Base-by-base conservation (phyloP, 2,888 invertebrate genomes). In the Allygus modestus region DNA sequence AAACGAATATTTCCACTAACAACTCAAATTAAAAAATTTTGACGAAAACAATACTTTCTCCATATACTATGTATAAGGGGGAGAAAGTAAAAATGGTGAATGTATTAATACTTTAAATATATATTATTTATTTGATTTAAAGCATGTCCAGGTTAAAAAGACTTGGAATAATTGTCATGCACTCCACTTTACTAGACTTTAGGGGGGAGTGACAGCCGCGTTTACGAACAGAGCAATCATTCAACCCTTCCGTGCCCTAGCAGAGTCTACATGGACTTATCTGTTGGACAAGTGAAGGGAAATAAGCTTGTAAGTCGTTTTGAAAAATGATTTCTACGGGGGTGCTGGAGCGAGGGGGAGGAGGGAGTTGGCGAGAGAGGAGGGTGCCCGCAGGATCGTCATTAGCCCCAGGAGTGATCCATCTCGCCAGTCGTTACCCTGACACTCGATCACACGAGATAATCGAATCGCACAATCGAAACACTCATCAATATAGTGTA, bases 251-350 rank as follows among this genome's bases (percentile, higher is more conserved):
- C 54, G 54, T 23, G 54, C 54, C 54, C 23, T 5, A 51, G 7
- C 46, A 17, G 46, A 17, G 23, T 23, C 9, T 54, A 54, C 20
- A 54, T 20, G 54, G 54, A 54, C 20, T 54, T 33, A 31, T 69
- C 37, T 71, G 41, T 41, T 41, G n/a, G 71, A 69, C 69, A 71
- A 71, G 37, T 71, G 33, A 37, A 71, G 41, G 73, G 58, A 75
- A 73, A 75, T 73, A 82, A 65, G 69, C 41, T 84, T 73, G 65
- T 81, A 69, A 69, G 81, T 65, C 84, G 46, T 81, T 84, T 84
- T 84, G 84, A 84, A 84, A 84, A 84, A 84, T 84, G 81, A 84
- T 82, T 81, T 82, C 82, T 65, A 43, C 58, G 26, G 43, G 82
- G 28, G 26, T 33, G 58, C 20, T 23, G n/a, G 41, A 0, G 0